phyloP scores from a whole-genome alignment of 2,888 invertebrate genomes.

The Adelognathus sp. region DNA sequence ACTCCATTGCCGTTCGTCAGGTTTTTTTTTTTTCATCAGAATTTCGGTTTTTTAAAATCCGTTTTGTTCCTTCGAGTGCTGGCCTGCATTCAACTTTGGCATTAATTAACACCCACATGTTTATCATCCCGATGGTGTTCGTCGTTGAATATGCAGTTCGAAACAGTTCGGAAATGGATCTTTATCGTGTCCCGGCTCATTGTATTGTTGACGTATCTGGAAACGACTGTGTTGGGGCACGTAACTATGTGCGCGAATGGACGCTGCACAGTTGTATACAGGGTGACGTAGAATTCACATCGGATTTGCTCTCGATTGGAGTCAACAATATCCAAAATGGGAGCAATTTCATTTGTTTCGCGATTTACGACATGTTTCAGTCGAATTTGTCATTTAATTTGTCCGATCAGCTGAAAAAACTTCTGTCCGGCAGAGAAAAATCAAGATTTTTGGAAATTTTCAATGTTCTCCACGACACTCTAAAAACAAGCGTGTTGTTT shows the following conservation, averaged over 20 bases:
- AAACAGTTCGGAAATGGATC: constrained; percentile 28
- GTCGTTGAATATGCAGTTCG: constrained; percentile 14
- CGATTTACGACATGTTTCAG: too few relatives aligned
- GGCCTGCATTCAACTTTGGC: background rate
- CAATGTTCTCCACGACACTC: too few relatives aligned
- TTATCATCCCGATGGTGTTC: background rate
- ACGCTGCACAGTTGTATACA: background rate
- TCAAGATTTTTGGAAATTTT: too few relatives aligned
- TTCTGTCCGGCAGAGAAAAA: too few relatives aligned
- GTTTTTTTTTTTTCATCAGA: background rate
- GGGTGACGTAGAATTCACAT: too few relatives aligned
- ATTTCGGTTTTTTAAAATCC: too few relatives aligned
- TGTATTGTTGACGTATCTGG: background rate
- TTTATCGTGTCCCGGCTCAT: constrained; percentile 17
- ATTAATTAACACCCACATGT: constrained; percentile 3
- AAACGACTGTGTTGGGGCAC: background rate
- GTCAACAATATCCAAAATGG: too few relatives aligned
- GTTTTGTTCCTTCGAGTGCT: background rate
- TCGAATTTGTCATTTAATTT: too few relatives aligned
- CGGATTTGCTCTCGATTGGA: too few relatives aligned
- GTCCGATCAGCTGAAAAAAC: too few relatives aligned
- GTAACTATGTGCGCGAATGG: background rate
- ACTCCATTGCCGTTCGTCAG: background rate
- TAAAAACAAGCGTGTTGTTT: too few relatives aligned
- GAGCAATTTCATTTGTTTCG: too few relatives aligned